Evolutionary conservation across 2,888 invertebrate genomes (phyloP).

Genomic region (Fragum whitleyi): DNA sequence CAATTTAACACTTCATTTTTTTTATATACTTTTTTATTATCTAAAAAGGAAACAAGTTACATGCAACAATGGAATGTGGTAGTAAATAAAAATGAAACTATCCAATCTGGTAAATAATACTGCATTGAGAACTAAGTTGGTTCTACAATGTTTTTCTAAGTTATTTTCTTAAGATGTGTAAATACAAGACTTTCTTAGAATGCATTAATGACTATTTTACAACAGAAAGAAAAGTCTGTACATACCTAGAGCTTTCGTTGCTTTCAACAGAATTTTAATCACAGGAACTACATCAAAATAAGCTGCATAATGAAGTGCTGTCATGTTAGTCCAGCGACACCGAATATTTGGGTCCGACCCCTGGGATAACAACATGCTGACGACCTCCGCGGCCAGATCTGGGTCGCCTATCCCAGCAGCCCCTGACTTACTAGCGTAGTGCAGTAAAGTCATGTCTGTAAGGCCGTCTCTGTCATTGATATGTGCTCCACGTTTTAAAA

Average conservation of each 20-base stretch:
- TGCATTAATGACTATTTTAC: no score
- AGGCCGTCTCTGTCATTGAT: conserved; percentile 86
- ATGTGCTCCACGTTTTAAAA: conserved; percentile 85
- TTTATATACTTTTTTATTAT: no score
- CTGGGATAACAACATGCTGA: conserved; percentile 76
- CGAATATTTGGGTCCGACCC: conserved; percentile 86
- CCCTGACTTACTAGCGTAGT: conserved; percentile 87
- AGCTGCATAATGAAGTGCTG: conserved; percentile 86
- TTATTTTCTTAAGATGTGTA: no score
- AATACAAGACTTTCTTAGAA: no score
- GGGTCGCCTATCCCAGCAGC: conserved; percentile 85
- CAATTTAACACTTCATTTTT: no score
- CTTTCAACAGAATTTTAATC: conserved; percentile 84
- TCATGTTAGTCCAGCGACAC: conserved; percentile 87
- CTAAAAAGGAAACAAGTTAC: no score
- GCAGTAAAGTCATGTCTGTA: conserved; percentile 87
- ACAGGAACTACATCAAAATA: conserved; percentile 86
- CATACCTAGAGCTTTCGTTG: conserved; percentile 81
- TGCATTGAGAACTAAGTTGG: no score
- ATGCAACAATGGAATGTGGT: no score
- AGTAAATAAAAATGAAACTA: no score
- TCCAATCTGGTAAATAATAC: no score
- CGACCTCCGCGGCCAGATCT: conserved; percentile 80
- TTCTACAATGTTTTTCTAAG: no score
- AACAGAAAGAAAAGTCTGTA: no score